Base-by-base conservation (phyloP, 53 echinoderm and acorn worm genomes). In the Holothuria leucospilota region DNA sequence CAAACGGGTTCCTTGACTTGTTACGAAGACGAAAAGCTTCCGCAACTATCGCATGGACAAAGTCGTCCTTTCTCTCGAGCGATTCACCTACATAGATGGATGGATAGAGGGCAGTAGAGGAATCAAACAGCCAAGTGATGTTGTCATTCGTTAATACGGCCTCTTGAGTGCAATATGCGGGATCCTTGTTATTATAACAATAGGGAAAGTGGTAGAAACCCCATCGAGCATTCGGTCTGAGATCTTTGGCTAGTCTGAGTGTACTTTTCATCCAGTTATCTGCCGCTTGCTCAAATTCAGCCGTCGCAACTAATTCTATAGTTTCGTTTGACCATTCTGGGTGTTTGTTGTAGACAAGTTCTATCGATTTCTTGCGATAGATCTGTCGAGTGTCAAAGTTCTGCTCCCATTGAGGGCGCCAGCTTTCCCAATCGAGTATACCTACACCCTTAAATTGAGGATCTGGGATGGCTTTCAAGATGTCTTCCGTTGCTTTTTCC, bases 381-480 rank as follows among this genome's bases (percentile, higher is more conserved):
- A 82, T 28, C 38, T 68, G 21, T 23, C 67, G 59, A 26, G 29
- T 68, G 63, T 79, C 87, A 52, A 52, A 86, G 61, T 94, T 88
- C 26, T 84, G 63, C 8, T 70, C 85, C 93, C 92, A 93, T 18
- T 85, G 82, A 14, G 96, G 94, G 24, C 85, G 85, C 96, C 96
- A 96, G 20, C 26, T 46, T 66, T 96, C 96, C 94, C 94, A 96
- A 87, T 96, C 96, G 34, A 96, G 70, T 71, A 96, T 86, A 8
- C 78, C 94, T 8, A 93, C 63, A 2, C 96, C 94, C 20, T 87
- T 71, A 71, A 82, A 96, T 23, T 87, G 46, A 3, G 89, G 85
- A 46, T 95, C 87, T 52, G 96, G 93, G 39, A 96, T 94, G 29
- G 56, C 25, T 7, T 62, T 39, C 20, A 87, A 51, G 81, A 96